Base-by-base conservation (phyloP, 2,888 invertebrate genomes). In the Amblyjoppa fuscipennis region DNA sequence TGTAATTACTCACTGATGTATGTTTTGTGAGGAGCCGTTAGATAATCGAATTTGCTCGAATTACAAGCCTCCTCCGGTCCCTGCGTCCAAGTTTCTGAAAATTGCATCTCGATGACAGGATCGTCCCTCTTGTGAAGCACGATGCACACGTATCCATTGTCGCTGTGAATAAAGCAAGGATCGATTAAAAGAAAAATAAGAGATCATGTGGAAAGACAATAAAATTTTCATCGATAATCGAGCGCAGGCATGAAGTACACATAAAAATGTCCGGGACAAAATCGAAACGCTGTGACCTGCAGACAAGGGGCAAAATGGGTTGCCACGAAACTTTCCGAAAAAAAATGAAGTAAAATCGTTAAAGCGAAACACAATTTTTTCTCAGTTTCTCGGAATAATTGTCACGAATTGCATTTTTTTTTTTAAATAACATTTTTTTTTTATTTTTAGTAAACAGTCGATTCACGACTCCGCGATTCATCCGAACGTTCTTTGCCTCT, bases 81-180 rank as follows among this genome's bases (percentile, higher is more conserved):
- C 73, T 93, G 91, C 83, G 92, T 92, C 93, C 93, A 93, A 82
- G 91, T 90, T 70, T 94, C 93, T 80, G 96, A 96, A 90, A 96
- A 95, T 91, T 96, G 96, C 90, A 97, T 95, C 94, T 97, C 97
- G 89, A 97, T 96, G 68, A 97, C 97, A 90, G 96, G 96, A 82
- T 95, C 95, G 89, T 96, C 96, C 80, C 97, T 95, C 69, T 96
- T 96, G 93, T 96, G 96, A 94, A 97, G 96, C 88, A 96, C 95
- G 94, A 97, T 96, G 93, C 98, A 98, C 38, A 97, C 96, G 93
- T 97, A 97, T 0, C 97, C 97, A 25, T 97, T 97, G 90, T 96
- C 96, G 91, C 98, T 97, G 95, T 0, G 95, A 95, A 90, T 34
- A 34, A n/a, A 64, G 6, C 2, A 16, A 34, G 7, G 2, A 64